phyloP scores from a whole-genome alignment of 1,140 invertebrate species.

The Solen grandis region DNA sequence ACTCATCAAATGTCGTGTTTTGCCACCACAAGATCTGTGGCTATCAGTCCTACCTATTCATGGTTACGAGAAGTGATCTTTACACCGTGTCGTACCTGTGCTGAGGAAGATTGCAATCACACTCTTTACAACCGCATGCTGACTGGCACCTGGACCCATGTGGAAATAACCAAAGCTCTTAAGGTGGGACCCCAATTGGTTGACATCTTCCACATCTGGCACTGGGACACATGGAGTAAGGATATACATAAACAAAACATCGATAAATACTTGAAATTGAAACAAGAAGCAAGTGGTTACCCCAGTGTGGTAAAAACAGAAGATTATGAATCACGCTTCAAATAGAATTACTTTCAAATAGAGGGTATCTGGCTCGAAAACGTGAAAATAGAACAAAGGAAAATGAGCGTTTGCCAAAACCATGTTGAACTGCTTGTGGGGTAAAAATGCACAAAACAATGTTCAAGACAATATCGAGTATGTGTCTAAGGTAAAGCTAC shows the following conservation, averaged over 20 bases:
- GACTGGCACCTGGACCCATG: not conserved
- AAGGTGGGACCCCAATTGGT: not conserved
- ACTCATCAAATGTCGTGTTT: slow-evolving; percentile 1
- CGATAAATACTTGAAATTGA: slow-evolving; percentile 18
- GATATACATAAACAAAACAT: slow-evolving; percentile 1
- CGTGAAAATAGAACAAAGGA: not conserved
- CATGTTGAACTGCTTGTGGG: slow-evolving; percentile 11
- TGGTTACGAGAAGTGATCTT: slow-evolving; percentile 21
- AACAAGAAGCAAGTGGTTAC: slow-evolving; percentile 34
- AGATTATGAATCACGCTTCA: not conserved
- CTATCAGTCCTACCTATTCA: not conserved
- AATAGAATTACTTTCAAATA: not conserved
- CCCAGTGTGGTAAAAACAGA: not conserved
- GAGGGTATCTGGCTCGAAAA: slow-evolving; percentile 10
- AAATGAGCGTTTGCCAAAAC: slow-evolving; percentile 17
- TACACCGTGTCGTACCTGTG: not conserved
- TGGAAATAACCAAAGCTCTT: not conserved
- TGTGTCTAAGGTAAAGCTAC: not conserved
- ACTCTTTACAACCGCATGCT: not conserved
- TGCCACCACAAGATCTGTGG: slow-evolving; percentile 10
- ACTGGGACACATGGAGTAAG: not conserved
- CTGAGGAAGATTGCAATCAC: slow-evolving; percentile 1
- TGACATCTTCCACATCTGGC: not conserved
- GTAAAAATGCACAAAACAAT: slow-evolving; percentile 10
- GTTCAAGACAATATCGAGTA: slow-evolving; percentile 6